Evolutionary conservation across 1,140 invertebrate genomes (phyloP).

Genomic region (Platorchestia sp.): DNA sequence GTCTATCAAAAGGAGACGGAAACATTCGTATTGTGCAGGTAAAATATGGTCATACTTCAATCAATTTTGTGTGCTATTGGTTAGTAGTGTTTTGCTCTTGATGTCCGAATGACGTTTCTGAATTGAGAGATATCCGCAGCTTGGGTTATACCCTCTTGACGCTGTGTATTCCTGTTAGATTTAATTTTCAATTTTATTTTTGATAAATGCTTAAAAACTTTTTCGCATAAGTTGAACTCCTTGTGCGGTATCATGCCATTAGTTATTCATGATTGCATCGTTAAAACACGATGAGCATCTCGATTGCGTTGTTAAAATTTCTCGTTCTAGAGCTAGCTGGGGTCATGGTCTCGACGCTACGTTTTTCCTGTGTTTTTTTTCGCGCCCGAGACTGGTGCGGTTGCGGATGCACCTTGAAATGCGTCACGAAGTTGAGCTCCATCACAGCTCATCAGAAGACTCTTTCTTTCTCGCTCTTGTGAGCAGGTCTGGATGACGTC

Average conservation of each 20-base stretch:
- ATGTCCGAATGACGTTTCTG: background rate
- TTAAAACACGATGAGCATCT: background rate
- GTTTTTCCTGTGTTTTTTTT: background rate
- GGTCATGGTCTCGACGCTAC: background rate
- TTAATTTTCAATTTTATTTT: background rate
- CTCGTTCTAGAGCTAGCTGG: background rate
- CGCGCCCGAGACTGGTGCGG: no score
- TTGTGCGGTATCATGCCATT: background rate
- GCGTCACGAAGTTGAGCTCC: background rate
- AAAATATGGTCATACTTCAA: background rate
- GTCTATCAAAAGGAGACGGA: background rate
- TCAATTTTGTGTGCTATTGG: background rate
- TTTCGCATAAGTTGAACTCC: background rate
- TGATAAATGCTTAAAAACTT: background rate
- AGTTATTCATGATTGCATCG: background rate
- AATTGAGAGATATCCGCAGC: background rate
- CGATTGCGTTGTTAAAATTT: background rate
- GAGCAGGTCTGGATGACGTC: background rate
- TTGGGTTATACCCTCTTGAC: background rate
- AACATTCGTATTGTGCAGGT: background rate
- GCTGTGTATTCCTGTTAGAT: background rate
- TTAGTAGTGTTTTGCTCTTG: background rate
- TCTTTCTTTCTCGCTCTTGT: background rate
- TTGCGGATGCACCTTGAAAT: background rate
- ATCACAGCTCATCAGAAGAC: background rate